Base-by-base conservation (phyloP, 92 coral and sea anemone species). In the Heliopora coerulea region DNA sequence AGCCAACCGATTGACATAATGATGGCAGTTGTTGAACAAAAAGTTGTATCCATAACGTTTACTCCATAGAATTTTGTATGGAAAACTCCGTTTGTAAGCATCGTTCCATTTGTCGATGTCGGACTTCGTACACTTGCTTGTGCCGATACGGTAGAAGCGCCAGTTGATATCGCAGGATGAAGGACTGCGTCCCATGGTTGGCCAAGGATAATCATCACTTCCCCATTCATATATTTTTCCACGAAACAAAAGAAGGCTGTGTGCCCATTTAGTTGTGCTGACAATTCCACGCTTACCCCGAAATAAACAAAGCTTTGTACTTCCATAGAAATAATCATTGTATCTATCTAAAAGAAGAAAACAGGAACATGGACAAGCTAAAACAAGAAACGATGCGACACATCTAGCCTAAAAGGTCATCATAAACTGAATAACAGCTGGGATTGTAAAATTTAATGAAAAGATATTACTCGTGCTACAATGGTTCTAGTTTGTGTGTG, bases 1-100 rank as follows among this genome's bases (percentile, higher is more conserved):
- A 11, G 2, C 68, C 68, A 62, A n/a, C 8, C 75, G 59, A 50
- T 68, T 68, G 17, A 68, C 75, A 68, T 68, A 68, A 68, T 68
- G 59, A 50, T 48, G 75, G 19, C 60, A 68, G 37, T 68, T 68
- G 37, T 68, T 48, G n/a, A 9, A 27, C 25, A 24, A 68, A 50
- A 50, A 68, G 28, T n/a, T n/a, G n/a, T n/a, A n/a, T 27, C 44
- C 11, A 41, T 65, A 65, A 21, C 19, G 52, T 42, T n/a, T n/a
- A n/a, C n/a, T n/a, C n/a, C n/a, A n/a, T n/a, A n/a, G n/a, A n/a
- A n/a, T n/a, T n/a, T n/a, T n/a, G n/a, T n/a, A n/a, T n/a, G n/a
- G n/a, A n/a, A n/a, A n/a, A n/a, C n/a, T n/a, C n/a, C n/a, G n/a
- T n/a, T n/a, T n/a, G n/a, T n/a, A n/a, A n/a, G n/a, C n/a, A n/a